Conservation (phyloP, 2,888 invertebrate species). For the Hydrotaea cyrtoneurina region DNA sequence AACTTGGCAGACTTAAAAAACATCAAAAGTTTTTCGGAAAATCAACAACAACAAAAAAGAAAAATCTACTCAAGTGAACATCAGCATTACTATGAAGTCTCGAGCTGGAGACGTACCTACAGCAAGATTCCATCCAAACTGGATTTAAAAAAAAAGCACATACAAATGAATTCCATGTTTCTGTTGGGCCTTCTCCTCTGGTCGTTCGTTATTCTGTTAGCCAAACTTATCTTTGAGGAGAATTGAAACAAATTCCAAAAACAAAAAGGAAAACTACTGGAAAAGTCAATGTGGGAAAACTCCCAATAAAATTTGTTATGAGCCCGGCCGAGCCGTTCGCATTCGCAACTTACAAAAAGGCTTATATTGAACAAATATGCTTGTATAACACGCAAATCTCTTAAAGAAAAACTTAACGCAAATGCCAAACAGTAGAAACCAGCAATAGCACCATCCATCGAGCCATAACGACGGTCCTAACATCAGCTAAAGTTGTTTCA, state of each 20-base stretch:
- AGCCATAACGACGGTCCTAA: no score
- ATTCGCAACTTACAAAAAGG: conserved; percentile 15
- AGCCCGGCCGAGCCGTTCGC: conserved; percentile 33
- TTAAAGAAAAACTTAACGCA: conserved; percentile 43
- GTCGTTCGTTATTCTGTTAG: conserved; percentile 51
- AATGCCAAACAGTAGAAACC: not conserved
- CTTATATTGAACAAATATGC: conserved; percentile 64
- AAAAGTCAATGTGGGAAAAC: no score
- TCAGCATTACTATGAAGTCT: not conserved
- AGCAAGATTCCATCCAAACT: not conserved
- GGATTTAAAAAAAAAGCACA: not conserved
- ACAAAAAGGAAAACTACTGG: conserved; percentile 37
- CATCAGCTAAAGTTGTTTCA: conserved; percentile 31
- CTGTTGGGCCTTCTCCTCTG: conserved; percentile 38
- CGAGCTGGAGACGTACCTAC: not conserved
- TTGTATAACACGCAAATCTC: conserved; percentile 61
- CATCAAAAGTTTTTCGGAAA: conserved; percentile 58
- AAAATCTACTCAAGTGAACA: not conserved
- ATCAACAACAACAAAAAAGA: not conserved
- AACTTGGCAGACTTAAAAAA: conserved; percentile 62
- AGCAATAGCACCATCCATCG: no score
- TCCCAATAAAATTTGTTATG: conserved; percentile 66
- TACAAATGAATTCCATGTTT: conserved; percentile 63
- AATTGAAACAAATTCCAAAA: not conserved
- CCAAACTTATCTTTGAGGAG: conserved; percentile 30